phyloP scores from a whole-genome alignment of 1,140 invertebrate species.

The Zaprionus africanus region DNA sequence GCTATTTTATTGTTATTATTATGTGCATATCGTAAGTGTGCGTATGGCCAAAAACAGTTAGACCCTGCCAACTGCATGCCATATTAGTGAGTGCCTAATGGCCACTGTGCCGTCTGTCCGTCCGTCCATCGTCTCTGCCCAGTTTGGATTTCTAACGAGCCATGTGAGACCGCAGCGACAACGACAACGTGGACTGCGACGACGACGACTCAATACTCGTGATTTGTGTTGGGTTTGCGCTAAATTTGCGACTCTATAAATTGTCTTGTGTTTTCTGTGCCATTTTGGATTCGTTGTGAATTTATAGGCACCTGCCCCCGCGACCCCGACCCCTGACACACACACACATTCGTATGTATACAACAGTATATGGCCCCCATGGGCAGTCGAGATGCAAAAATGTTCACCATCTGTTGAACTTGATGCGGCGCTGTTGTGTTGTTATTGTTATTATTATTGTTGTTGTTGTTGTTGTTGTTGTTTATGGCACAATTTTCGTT shows the following conservation, averaged over 20 bases:
- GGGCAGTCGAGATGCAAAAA: slow-evolving; percentile 53
- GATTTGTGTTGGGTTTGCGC: slow-evolving; percentile 63
- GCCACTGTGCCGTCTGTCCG: slow-evolving; percentile 38
- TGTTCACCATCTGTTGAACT: slow-evolving; percentile 68
- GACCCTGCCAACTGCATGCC: slow-evolving; percentile 56
- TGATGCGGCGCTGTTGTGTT: slow-evolving; percentile 40
- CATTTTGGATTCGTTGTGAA: slow-evolving; percentile 44
- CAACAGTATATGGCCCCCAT: slow-evolving; percentile 18
- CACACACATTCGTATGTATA: neutral
- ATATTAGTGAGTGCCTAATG: slow-evolving; percentile 59
- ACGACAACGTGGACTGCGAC: slow-evolving; percentile 8
- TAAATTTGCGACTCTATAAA: slow-evolving; percentile 66
- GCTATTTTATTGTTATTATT: slow-evolving; percentile 66
- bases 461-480: slow-evolving; percentile 39
- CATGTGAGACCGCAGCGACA: slow-evolving; percentile 46
- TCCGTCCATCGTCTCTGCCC: slow-evolving; percentile 30
- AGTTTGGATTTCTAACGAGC: slow-evolving; percentile 69
- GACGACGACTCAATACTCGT: slow-evolving; percentile 56
- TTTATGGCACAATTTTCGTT: slow-evolving; percentile 42
- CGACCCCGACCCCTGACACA: neutral
- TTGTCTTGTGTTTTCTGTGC: slow-evolving; percentile 43
- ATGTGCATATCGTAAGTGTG: slow-evolving; percentile 50
- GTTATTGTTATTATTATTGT: slow-evolving; percentile 1
- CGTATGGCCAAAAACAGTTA: slow-evolving; percentile 65
- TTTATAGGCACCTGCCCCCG: slow-evolving; percentile 44